These are phyloP conservation scores for Nasalis larvatus DNA, from an alignment of 2,113 vertebrate genomes.

Conservation along the genomic window DNA sequence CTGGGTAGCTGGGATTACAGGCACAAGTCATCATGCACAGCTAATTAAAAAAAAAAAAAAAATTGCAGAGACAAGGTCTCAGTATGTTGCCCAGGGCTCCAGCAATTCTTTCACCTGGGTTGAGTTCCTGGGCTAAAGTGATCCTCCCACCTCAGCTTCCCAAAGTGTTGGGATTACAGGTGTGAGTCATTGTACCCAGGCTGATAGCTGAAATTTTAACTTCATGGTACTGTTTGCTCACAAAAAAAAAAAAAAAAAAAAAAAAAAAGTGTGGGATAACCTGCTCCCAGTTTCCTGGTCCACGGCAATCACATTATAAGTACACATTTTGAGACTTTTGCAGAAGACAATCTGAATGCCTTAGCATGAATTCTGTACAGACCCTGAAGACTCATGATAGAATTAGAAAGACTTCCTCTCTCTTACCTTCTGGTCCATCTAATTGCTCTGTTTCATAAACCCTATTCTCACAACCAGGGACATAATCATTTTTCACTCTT, in stretches of 20 bases:
- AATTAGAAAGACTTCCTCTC: background rate
- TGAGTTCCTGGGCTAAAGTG: background rate
- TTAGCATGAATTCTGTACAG: background rate
- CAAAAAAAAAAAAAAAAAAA: background rate
- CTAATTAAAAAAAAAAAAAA: too few species aligned
- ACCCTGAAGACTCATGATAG: background rate
- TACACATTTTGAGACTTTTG: too few species aligned
- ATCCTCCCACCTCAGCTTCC: background rate
- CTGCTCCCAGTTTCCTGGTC: too few species aligned
- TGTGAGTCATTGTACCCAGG: background rate
- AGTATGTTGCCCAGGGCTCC: too few species aligned
- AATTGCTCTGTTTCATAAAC: background rate
- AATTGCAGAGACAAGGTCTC: too few species aligned
- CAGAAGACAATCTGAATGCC: background rate
- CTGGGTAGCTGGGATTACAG: background rate
- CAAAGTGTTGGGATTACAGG: background rate
- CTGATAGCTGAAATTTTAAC: background rate
- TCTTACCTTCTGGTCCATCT: background rate
- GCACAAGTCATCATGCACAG: background rate
- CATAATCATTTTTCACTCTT: background rate
- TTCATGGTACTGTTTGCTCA: background rate
- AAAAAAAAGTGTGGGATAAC: background rate
- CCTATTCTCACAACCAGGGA: background rate
- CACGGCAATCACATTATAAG: background rate
- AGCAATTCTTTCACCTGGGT: background rate